Percentiles rank a stretch among this genome's conserved stretches.
These are phyloP conservation scores for Xiphias gladius DNA, from an alignment of 2,113 vertebrate species.

Conservation along the genomic window DNA sequence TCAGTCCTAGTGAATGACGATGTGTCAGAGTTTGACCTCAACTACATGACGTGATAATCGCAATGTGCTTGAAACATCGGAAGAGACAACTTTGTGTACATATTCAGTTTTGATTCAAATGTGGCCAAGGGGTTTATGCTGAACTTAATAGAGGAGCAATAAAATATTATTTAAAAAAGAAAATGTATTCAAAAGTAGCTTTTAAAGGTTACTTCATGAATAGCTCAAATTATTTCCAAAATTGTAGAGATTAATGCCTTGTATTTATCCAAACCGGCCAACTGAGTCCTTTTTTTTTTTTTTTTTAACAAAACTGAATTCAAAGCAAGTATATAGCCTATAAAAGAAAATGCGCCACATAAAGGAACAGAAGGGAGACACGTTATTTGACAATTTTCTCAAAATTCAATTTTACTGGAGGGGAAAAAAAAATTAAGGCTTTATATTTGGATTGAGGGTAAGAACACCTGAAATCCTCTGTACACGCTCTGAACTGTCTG, in stretches of 20 bases:
- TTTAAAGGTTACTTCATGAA: not conserved
- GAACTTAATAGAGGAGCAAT: not conserved
- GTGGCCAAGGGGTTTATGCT: not conserved
- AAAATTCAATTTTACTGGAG: not conserved
- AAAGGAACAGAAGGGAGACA: not conserved
- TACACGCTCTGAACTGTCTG: conserved; percentile 14
- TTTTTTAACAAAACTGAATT: not conserved
- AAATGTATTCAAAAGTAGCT: too few relatives aligned
- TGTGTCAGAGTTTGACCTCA: not conserved
- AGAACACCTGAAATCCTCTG: conserved; percentile 18
- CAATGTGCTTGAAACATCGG: not conserved
- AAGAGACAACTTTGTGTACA: not conserved
- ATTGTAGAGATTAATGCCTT: not conserved
- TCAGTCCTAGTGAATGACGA: not conserved
- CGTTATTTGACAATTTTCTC: conserved; percentile 3
- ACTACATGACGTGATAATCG: not conserved
- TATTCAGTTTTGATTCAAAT: not conserved
- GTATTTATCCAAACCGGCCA: conserved; percentile 7
- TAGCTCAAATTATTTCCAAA: not conserved
- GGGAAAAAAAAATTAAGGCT: not conserved
- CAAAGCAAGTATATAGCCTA: not conserved
- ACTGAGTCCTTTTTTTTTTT: not conserved
- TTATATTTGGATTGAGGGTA: conserved; percentile 2
- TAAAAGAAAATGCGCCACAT: not conserved
- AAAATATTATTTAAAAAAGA: not conserved